Evolutionary conservation across 2,113 vertebrate species (phyloP).

Genomic region (Plestiodon gilberti): DNA sequence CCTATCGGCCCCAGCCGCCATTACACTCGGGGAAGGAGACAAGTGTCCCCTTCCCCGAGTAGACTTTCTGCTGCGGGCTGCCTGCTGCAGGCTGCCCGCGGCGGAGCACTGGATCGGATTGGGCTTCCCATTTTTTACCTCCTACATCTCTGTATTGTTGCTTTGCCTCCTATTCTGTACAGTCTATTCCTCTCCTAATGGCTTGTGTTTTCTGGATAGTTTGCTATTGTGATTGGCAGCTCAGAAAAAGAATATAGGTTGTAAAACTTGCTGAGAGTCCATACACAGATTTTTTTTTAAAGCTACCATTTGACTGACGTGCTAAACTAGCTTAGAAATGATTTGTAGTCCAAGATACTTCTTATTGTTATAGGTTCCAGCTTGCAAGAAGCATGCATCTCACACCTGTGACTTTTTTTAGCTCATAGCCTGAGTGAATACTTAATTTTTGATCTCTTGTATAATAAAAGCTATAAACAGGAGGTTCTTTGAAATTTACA

Average conservation of each 20-base stretch:
- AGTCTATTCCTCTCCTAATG: background rate
- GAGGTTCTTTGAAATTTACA: constrained; percentile 63
- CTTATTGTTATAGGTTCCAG: constrained; percentile 69
- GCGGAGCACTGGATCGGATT: too few species aligned
- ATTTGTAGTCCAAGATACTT: constrained; percentile 66
- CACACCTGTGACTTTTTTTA: constrained; percentile 49
- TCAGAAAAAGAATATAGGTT: constrained; percentile 31
- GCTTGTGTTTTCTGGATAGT: background rate
- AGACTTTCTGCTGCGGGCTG: too few species aligned
- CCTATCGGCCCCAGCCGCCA: too few species aligned
- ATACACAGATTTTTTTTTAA: background rate
- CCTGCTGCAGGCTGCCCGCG: too few species aligned
- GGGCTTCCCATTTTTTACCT: constrained; percentile 14
- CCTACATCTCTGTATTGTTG: constrained; percentile 4
- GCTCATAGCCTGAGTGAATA: constrained; percentile 62
- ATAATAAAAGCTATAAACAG: constrained; percentile 71
- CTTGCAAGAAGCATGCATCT: constrained; percentile 32
- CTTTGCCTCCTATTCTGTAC: constrained; percentile 5
- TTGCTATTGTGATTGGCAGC: constrained; percentile 22
- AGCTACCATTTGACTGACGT: constrained; percentile 50
- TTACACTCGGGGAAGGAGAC: too few species aligned
- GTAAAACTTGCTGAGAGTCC: constrained; percentile 40
- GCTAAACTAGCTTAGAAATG: constrained; percentile 58
- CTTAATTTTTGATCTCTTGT: constrained; percentile 67
- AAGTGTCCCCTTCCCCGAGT: too few species aligned